These are phyloP conservation scores for Protobothrops mucrosquamatus DNA, from an alignment of 2,113 vertebrate species.

Conservation along the genomic window DNA sequence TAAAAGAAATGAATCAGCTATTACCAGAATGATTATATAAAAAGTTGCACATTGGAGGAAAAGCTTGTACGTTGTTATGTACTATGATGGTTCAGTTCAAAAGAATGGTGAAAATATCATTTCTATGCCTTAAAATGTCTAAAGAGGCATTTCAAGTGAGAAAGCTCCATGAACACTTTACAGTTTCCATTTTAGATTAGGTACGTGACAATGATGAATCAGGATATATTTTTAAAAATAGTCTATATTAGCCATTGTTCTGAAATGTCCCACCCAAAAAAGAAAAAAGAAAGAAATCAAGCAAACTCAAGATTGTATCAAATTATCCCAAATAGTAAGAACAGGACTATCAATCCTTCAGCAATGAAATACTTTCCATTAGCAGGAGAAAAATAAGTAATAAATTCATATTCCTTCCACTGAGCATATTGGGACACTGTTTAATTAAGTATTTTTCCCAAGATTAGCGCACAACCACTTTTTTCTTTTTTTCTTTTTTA, in stretches of 20 bases:
- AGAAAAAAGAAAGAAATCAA: background rate
- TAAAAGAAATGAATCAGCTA: background rate
- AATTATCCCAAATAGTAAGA: conserved; percentile 41
- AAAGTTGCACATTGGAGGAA: background rate
- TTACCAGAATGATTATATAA: background rate
- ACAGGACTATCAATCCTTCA: conserved; percentile 40
- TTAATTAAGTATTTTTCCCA: conserved; percentile 54
- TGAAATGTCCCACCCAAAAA: background rate
- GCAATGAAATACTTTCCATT: conserved; percentile 38
- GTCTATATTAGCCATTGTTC: background rate
- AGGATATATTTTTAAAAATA: background rate
- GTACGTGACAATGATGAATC: background rate
- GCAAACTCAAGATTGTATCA: conserved; percentile 11
- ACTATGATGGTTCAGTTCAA: conserved; percentile 24
- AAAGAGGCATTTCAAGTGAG: background rate
- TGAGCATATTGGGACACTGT: conserved; percentile 47
- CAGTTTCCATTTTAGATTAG: background rate
- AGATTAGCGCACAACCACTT: conserved; percentile 64
- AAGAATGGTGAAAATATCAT: background rate
- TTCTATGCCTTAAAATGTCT: background rate
- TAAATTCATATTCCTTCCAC: conserved; percentile 46
- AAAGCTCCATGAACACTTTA: background rate
- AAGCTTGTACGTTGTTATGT: too few species aligned
- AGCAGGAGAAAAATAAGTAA: conserved; percentile 34
- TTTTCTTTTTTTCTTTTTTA: conserved; percentile 70